Conservation (phyloP, 2,888 invertebrate genomes). For the Phengaris arion region DNA sequence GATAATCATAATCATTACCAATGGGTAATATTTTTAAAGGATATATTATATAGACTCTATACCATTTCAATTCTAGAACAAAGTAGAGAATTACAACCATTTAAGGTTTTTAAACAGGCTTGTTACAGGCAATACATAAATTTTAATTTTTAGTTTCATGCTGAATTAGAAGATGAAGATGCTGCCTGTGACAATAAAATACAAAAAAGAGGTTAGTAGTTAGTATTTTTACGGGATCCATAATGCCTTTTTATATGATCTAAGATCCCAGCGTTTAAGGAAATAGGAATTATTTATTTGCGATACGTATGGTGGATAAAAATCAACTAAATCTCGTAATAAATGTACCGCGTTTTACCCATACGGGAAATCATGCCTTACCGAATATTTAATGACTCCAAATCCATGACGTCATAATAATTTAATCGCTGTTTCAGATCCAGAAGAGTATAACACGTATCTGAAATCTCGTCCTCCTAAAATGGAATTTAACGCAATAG, state of each 20-base stretch:
- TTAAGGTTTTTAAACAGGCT: neutral
- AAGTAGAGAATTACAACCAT: neutral
- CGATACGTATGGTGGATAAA: no score
- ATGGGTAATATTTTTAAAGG: no score
- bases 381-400: neutral
- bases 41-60: no score
- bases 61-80: neutral
- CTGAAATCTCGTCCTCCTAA: slow-evolving; percentile 81
- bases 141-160: slow-evolving; percentile 82
- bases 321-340: no score
- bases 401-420: neutral
- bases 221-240: slow-evolving; percentile 18
- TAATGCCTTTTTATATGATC: no score
- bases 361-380: no score
- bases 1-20: no score
- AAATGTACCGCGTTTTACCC: no score
- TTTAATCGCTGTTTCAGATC: slow-evolving; percentile 55
- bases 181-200: slow-evolving; percentile 47
- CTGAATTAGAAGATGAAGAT: slow-evolving; percentile 79
- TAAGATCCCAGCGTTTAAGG: no score
- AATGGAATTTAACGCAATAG: slow-evolving; percentile 84
- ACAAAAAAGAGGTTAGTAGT: slow-evolving; percentile 58
- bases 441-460: slow-evolving; percentile 82
- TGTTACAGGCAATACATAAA: neutral
- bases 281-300: no score